Conservation (phyloP, 2,113 vertebrate genomes). For the Aramus guarauna region DNA sequence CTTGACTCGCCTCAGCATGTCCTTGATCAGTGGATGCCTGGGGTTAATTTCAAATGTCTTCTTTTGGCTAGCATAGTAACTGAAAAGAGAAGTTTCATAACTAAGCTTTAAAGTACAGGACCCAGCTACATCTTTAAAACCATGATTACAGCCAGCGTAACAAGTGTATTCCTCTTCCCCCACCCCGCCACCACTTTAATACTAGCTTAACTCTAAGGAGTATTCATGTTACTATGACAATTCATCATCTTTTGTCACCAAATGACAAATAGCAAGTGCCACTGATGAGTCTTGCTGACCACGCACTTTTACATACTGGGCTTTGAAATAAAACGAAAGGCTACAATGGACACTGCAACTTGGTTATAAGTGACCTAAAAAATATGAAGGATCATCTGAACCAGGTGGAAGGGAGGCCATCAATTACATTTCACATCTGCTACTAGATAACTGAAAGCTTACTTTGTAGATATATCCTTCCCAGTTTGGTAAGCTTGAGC, state of each 20-base stretch:
- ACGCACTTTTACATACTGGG: neutral
- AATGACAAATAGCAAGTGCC: neutral
- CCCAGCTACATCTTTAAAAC: neutral
- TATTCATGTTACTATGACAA: neutral
- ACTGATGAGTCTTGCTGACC: neutral
- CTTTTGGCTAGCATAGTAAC: slow-evolving; percentile 98
- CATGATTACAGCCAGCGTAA: neutral
- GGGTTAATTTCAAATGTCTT: slow-evolving; percentile 98
- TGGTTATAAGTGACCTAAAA: neutral
- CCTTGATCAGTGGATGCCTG: slow-evolving; percentile 93
- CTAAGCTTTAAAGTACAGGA: neutral
- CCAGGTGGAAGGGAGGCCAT: neutral
- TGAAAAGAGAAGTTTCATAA: slow-evolving; percentile 39
- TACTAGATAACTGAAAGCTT: neutral
- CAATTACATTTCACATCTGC: neutral
- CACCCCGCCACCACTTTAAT: rapidly evolving
- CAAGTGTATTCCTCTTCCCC: neutral
- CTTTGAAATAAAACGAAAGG: neutral
- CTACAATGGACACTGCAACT: neutral
- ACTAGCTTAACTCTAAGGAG: neutral
- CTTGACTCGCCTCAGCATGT: slow-evolving; percentile 89
- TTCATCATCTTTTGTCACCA: neutral
- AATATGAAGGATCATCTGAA: neutral
- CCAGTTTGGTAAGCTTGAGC: slow-evolving; percentile 98
- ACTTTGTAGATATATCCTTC: slow-evolving; percentile 99